phyloP scores from a whole-genome alignment of 2,797 vertebrate species.

The Heliangelus exortis region DNA sequence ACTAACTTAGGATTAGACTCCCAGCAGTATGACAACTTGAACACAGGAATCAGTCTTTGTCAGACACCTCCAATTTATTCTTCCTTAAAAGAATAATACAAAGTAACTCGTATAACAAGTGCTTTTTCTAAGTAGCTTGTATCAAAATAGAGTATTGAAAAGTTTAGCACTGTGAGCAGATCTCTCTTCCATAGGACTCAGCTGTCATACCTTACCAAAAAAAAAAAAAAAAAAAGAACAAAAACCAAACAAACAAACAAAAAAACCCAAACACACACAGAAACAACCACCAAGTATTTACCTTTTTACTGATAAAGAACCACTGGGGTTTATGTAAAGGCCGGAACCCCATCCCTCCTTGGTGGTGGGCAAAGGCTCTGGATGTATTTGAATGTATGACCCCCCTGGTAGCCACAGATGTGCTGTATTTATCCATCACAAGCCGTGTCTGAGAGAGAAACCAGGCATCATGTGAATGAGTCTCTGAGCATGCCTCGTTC shows the following conservation, averaged over 20 bases:
- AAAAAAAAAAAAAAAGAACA: not conserved
- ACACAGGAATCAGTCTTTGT: not conserved
- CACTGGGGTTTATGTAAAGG: constrained; percentile 96
- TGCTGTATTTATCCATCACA: constrained; percentile 85
- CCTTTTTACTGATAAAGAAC: constrained; percentile 91
- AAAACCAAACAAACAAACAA: no score
- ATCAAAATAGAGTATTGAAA: not conserved
- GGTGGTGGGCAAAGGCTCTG: constrained; percentile 81
- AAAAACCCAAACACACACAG: no score
- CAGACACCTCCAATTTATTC: not conserved
- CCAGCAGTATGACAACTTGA: not conserved
- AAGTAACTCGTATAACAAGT: not conserved
- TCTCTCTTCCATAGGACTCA: not conserved
- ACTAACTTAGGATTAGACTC: not conserved
- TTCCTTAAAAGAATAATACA: not conserved
- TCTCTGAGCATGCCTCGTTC: not conserved
- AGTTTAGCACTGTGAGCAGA: not conserved
- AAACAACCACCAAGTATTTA: constrained; percentile 49
- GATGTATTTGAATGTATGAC: constrained; percentile 90
- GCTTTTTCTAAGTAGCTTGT: not conserved
- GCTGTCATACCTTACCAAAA: accelerated
- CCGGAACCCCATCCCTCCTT: constrained; percentile 85
- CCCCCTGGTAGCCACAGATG: constrained; percentile 89
- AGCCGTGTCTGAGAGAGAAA: constrained; percentile 78
- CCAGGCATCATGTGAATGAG: not conserved